Evolutionary conservation across 1,140 invertebrate genomes (phyloP), one percentile per base, ranked within the genome.

Genomic region (Platorchestia sp.): DNA sequence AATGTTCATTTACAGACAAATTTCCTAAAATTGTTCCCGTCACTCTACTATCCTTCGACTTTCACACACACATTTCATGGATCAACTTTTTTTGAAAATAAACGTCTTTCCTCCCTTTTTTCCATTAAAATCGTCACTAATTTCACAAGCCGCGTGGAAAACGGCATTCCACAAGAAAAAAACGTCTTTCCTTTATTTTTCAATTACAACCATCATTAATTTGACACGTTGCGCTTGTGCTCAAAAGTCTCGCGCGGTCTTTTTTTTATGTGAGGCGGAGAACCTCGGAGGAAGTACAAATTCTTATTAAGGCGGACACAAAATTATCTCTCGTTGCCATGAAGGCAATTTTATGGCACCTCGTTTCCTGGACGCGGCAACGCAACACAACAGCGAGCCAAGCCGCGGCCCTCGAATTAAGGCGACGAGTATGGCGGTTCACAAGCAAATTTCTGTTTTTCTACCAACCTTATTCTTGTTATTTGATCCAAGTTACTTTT

Each of bases 271-370:
- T 6, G 43, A n/a, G 43, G 10, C 7, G 45, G 6, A 93, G 7
- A 36, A 36, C 91, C 7, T 6, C 45, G 43, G 44, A 45, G 91
- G 44, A 93, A 93, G 91, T 16, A 45, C 91, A 93, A 93, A 93
- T 93, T 93, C 91, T 93, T 93, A 93, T 93, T 44, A 45, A 47
- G 91, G 44, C 7, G 44, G 91, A 93, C 43, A 93, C 6, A 40
- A 93, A 93, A 93, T 93, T 93, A 93, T 42, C 45, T 93, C 40
- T 5, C 91, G 45, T 45, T 44, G 43, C 91, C 91, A 93, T 93
- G 44, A 93, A 42, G 3, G 45, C 91, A 45, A 47, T 93, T 93
- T 93, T 93, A 93, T 93, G 91, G 45, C 7, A n/a, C 19, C 27
- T 44, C 41, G 47, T 93, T 93, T 93, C 91, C 44, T 47, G 7